Base-by-base conservation (phyloP, 2,888 invertebrate species). In the Caenorhabditis doughertyi region DNA sequence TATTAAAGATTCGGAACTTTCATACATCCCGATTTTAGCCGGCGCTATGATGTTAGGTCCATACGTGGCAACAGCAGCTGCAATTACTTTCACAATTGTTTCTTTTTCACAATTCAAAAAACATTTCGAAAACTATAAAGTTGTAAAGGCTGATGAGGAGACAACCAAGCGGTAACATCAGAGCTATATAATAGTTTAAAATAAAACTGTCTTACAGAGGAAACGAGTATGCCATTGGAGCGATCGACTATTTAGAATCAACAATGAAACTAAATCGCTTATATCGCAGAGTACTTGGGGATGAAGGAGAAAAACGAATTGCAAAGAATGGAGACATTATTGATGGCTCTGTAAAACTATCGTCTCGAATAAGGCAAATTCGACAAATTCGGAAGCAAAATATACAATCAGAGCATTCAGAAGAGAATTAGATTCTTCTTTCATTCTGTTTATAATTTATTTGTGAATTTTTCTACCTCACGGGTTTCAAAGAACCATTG, bases 211-310 rank as follows among this genome's bases (percentile, higher is more conserved):
- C n/a, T n/a, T 86, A 51, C 64, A 88, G 88, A 67, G 86, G 86
- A 3, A 79, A 77, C n/a, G 79, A 81, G n/a, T 88, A 88, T 62
- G 67, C 77, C n/a, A 35, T 49, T 21, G 88, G 88, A 16, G 88
- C 83, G 2, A 74, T 84, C 3, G 87, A 87, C 44, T 88, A 87
- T 53, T 82, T 88, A 25, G 73, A 76, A 21, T 84, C 85, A 11
- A 70, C 83, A 11, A 84, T 88, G 86, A 82, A 84, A 13, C 77
- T 87, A 49, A 86, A 84, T 51, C 64, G 86, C 25, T 56, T 86
- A 53, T 64, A 82, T 53, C 32, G 86, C 58, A 71, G 55, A 53
- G 84, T 88, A 0, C 79, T 83, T 32, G 79, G 82, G 25, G 82
- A 83, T 44, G 82, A 83, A 79, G 87, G 87, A 32, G 81, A 82